Conservation (phyloP, 2,113 vertebrate genomes). For the Halichoerus grypus region DNA sequence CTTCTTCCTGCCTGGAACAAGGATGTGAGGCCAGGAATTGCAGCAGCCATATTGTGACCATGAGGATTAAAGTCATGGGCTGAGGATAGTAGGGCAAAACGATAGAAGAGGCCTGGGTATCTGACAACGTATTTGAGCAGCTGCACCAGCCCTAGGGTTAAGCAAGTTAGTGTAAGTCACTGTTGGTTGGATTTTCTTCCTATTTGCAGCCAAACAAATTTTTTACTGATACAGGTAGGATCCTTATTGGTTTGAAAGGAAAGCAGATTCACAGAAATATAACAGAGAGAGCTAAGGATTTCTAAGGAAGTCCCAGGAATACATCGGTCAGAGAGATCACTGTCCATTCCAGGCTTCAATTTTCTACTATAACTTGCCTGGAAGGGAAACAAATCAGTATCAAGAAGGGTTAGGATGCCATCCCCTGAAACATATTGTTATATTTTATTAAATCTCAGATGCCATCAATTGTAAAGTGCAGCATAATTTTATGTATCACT, state of each 20-base stretch:
- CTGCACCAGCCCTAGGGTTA: background rate
- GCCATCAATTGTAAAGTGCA: background rate
- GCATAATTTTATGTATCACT: background rate
- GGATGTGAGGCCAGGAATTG: background rate
- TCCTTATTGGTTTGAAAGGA: background rate
- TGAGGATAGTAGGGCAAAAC: background rate
- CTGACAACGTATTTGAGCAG: background rate
- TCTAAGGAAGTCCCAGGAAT: background rate
- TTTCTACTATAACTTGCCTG: background rate
- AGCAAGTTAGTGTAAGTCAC: background rate
- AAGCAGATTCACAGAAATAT: background rate
- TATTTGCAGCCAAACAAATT: background rate
- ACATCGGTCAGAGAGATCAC: background rate
- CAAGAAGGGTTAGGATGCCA: background rate
- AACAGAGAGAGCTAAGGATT: background rate
- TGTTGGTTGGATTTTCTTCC: background rate
- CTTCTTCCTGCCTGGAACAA: background rate
- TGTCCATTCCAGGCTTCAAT: background rate
- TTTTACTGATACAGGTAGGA: background rate
- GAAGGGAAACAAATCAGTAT: conserved; percentile 34
- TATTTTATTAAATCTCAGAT: background rate
- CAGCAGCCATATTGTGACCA: background rate
- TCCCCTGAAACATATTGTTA: background rate
- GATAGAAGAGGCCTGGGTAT: background rate
- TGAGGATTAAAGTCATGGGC: background rate